Evolutionary conservation across 2,113 vertebrate genomes (phyloP).

Genomic region (Rousettus leschenaultii): DNA sequence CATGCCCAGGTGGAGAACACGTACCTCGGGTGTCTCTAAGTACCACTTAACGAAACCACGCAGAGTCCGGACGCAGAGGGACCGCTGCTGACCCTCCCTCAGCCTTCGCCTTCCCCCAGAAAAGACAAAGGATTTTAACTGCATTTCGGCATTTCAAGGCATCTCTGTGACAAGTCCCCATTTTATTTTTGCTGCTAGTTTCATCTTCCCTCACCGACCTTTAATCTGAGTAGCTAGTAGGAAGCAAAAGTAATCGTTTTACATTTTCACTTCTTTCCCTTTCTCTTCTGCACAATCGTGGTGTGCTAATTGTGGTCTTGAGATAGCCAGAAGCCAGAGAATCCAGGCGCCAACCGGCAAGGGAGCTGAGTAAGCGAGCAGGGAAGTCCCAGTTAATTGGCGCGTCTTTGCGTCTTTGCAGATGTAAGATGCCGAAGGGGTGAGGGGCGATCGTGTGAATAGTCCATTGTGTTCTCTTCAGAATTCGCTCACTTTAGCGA

Average conservation of each 20-base stretch:
- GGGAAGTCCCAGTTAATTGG: not conserved
- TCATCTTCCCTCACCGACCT: not conserved
- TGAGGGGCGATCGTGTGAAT: not conserved
- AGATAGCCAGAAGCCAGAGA: not conserved
- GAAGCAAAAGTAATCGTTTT: not conserved
- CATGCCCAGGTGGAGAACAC: not conserved
- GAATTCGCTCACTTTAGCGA: not conserved
- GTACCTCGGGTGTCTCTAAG: not conserved
- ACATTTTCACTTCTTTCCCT: not conserved
- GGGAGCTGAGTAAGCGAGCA: not conserved
- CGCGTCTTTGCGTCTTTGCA: not conserved
- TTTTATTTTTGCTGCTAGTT: not conserved
- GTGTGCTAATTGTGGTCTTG: not conserved
- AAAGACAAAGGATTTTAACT: not conserved
- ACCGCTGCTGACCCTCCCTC: rapidly evolving
- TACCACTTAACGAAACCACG: not conserved
- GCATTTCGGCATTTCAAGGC: not conserved
- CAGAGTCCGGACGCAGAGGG: not conserved
- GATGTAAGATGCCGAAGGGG: not conserved
- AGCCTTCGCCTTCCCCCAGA: not conserved
- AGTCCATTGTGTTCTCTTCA: not conserved
- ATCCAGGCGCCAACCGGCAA: not conserved
- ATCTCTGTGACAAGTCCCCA: not conserved
- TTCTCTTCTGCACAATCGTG: not conserved
- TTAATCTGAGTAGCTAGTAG: not conserved